Conservation (phyloP, 2,113 vertebrate genomes). For the Hemichromis elongatus region DNA sequence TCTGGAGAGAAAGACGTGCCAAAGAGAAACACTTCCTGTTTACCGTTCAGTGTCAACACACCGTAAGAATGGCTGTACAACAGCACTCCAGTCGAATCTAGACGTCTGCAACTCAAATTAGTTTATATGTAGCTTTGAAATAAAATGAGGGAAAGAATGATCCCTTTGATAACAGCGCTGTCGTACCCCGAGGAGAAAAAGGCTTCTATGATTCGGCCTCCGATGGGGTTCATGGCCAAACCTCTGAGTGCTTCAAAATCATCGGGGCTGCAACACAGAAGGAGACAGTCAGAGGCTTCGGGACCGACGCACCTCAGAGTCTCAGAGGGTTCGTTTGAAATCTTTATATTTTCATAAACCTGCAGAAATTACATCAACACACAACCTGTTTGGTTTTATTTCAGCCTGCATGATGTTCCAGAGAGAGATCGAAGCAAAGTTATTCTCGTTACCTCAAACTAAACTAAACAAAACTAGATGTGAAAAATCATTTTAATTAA, state of each 20-base stretch:
- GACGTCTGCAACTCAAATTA: not conserved
- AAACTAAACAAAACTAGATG: not conserved
- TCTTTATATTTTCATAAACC: not conserved
- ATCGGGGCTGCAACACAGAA: slow-evolving; percentile 43
- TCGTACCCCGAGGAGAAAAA: slow-evolving; percentile 67
- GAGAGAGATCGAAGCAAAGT: not conserved
- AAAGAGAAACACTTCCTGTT: not conserved
- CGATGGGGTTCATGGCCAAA: slow-evolving; percentile 76
- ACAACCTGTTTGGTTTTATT: not conserved
- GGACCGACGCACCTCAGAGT: not conserved
- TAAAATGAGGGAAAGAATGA: not conserved
- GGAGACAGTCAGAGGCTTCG: not conserved
- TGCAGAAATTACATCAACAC: not conserved
- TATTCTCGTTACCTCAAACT: not conserved
- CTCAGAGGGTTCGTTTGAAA: not conserved
- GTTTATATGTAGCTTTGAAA: not conserved
- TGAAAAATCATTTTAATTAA: not conserved
- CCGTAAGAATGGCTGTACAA: rapidly evolving
- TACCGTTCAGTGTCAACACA: not conserved
- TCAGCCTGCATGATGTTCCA: not conserved
- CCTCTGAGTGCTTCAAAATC: slow-evolving; percentile 70
- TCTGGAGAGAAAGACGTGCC: slow-evolving; percentile 37
- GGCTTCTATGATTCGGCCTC: slow-evolving; percentile 75
- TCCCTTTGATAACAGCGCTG: not conserved
- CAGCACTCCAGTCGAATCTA: not conserved